These are phyloP conservation scores for Lysandra bellargus DNA, from an alignment of 2,888 invertebrate genomes.

Conservation along the genomic window DNA sequence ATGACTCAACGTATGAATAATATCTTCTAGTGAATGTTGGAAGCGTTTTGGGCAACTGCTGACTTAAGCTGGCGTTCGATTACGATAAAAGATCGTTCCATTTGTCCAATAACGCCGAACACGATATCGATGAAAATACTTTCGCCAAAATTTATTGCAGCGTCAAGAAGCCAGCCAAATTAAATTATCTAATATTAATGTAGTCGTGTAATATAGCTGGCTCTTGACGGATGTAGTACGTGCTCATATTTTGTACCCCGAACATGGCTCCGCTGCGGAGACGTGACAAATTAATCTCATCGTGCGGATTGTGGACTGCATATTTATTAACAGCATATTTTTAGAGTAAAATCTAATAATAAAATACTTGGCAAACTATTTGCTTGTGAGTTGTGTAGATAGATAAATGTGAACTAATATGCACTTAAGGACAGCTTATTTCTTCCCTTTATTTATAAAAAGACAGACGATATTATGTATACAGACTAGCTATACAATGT, in stretches of 20 bases:
- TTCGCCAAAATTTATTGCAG: background rate
- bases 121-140: background rate
- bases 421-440: no score
- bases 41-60: conserved; percentile 9
- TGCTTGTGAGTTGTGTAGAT: background rate
- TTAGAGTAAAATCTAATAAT: background rate
- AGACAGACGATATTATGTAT: no score
- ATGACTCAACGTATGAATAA: background rate
- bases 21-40: background rate
- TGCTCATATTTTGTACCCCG: conserved; percentile 19
- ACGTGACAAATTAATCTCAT: conserved; percentile 28
- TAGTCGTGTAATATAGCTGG: conserved; percentile 10
- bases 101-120: conserved; percentile 10
- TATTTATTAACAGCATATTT: conserved; percentile 14
- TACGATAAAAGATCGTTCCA: conserved; percentile 9
- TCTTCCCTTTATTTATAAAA: no score
- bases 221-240: conserved; percentile 4
- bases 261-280: background rate
- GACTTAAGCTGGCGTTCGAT: conserved; percentile 5
- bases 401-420: background rate
- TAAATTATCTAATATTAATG: conserved; percentile 15
- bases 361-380: background rate
- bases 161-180: conserved; percentile 3
- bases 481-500: no score
- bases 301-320: conserved; percentile 14